Percentiles rank a stretch among this genome's conserved stretches.
Conservation (phyloP, 2,113 vertebrate species). For the Balaeniceps rex region DNA sequence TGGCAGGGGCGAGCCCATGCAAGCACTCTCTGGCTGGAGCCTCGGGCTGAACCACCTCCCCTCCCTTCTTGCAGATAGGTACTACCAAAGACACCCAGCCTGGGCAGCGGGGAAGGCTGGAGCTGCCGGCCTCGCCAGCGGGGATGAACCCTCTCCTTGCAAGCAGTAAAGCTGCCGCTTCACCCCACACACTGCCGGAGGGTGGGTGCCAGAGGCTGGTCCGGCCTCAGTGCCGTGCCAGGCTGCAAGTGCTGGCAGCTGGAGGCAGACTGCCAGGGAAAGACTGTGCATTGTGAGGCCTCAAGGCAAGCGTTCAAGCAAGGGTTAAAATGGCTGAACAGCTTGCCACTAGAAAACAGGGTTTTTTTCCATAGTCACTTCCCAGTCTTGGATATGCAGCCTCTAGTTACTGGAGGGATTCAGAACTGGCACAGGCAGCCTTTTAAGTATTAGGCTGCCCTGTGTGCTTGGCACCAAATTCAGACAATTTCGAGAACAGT, state of each 20-base stretch:
- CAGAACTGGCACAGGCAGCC: background rate
- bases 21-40: background rate
- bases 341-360: background rate
- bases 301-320: background rate
- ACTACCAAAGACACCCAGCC: background rate
- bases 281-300: background rate
- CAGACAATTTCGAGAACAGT: slow-evolving; percentile 59
- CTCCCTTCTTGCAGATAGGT: background rate
- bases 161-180: background rate
- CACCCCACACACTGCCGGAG: rapidly evolving
- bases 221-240: background rate
- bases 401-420: slow-evolving; percentile 22
- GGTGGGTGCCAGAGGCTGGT: rapidly evolving
- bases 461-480: slow-evolving; percentile 61
- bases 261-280: background rate
- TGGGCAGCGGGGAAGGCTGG: rapidly evolving
- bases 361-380: background rate
- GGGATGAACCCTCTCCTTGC: rapidly evolving
- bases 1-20: rapidly evolving
- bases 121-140: rapidly evolving
- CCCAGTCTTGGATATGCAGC: background rate
- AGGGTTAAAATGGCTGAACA: background rate
- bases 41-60: background rate
- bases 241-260: background rate
- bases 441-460: slow-evolving; percentile 31